phyloP scores from a whole-genome alignment of 2,888 invertebrate genomes.

The Anodontia alba region DNA sequence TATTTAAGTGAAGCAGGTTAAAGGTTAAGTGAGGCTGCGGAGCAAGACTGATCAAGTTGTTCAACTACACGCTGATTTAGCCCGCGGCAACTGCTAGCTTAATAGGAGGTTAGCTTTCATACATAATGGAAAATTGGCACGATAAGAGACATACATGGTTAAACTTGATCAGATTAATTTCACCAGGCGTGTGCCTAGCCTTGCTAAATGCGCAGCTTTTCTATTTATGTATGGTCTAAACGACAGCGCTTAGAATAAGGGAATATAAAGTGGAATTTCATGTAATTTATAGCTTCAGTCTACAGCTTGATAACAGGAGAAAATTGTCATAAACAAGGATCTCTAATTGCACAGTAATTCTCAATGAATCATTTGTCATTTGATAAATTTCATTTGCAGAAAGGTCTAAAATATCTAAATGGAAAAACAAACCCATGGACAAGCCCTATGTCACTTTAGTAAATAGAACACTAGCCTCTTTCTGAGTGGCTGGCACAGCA shows the following conservation, averaged over 20 bases:
- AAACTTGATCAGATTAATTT: conserved; percentile 16
- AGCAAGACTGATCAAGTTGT: not conserved
- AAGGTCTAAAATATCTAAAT: not conserved
- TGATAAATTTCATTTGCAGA: not conserved
- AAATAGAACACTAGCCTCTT: no score
- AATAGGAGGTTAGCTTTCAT: conserved; percentile 12
- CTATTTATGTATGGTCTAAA: conserved; percentile 18
- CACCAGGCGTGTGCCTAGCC: conserved; percentile 13
- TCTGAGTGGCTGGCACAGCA: no score
- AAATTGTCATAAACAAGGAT: conserved; percentile 8
- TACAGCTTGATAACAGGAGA: not conserved
- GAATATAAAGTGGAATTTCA: conserved; percentile 17
- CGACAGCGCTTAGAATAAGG: conserved; percentile 13
- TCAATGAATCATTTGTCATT: not conserved
- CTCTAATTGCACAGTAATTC: conserved; percentile 2
- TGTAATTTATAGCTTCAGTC: conserved; percentile 7
- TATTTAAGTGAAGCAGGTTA: no score
- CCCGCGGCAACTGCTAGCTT: not conserved
- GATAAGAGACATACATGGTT: conserved; percentile 22
- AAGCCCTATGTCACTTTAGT: no score
- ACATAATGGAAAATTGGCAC: conserved; percentile 26
- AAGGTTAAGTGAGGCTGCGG: not conserved
- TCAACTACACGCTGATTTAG: not conserved
- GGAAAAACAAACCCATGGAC: no score
- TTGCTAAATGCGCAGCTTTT: conserved; percentile 16